Percentiles rank a stretch among this genome's conserved stretches.
phyloP scores from a whole-genome alignment of 2,113 vertebrate species.

The Limanda limanda region DNA sequence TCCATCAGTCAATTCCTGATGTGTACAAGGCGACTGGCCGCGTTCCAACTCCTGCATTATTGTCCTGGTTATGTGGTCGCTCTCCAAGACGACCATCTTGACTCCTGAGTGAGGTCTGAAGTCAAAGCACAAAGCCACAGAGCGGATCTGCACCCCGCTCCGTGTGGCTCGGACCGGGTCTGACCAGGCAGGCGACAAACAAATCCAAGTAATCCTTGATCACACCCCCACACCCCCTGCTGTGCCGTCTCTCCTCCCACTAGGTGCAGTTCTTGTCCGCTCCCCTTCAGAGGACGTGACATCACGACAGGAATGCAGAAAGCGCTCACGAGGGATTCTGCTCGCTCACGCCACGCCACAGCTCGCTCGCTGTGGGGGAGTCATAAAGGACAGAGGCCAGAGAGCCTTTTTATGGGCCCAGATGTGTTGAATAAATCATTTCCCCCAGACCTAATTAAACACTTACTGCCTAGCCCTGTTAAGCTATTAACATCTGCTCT shows the following conservation, averaged over 20 bases:
- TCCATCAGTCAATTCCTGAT: background rate
- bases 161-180: slow-evolving; percentile 54
- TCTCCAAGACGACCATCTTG: background rate
- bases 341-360: slow-evolving; percentile 6
- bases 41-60: slow-evolving; percentile 12
- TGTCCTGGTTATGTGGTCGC: background rate
- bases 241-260: slow-evolving; percentile 41
- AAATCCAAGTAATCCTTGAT: slow-evolving; percentile 68
- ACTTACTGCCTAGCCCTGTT: slow-evolving; percentile 68
- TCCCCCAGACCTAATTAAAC: slow-evolving; percentile 71
- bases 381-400: slow-evolving; percentile 55
- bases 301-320: slow-evolving; percentile 22
- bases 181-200: slow-evolving; percentile 47
- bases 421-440: slow-evolving; percentile 78
- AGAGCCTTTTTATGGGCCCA: slow-evolving; percentile 69
- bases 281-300: slow-evolving; percentile 35
- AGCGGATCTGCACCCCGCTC: slow-evolving; percentile 35
- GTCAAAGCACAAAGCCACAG: slow-evolving; percentile 10
- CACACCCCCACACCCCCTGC: background rate
- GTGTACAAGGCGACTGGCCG: background rate
- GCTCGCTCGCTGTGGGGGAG: slow-evolving; percentile 6
- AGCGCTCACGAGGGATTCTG: slow-evolving; percentile 14
- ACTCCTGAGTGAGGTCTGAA: too few species aligned
- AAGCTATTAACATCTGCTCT: slow-evolving; percentile 78
- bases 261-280: slow-evolving; percentile 28